Evolutionary conservation across 2,113 vertebrate genomes (phyloP).

Genomic region (Nicator chloris): DNA sequence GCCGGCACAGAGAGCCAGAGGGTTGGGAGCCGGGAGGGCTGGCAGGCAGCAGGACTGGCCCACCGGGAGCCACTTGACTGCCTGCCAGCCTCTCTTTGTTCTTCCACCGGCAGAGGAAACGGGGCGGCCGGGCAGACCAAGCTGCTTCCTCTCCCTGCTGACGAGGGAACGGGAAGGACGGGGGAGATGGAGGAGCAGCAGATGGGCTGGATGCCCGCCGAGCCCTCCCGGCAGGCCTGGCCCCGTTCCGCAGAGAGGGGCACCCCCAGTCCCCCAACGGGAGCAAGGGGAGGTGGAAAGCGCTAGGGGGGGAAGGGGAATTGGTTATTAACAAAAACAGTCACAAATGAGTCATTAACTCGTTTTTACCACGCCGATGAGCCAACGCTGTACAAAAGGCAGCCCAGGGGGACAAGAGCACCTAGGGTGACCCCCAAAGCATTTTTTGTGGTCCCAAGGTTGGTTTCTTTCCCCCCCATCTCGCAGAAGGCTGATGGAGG

Average conservation of each 20-base stretch:
- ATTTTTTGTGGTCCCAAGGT: background rate
- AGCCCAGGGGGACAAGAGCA: accelerated
- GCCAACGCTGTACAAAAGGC: background rate
- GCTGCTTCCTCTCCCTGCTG: constrained; percentile 19
- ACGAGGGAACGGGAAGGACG: background rate
- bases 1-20: background rate
- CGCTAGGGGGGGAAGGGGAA: background rate
- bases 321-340: background rate
- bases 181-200: background rate
- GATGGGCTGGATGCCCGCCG: background rate
- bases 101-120: constrained; percentile 48
- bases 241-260: background rate
- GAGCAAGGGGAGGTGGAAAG: background rate
- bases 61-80: constrained; percentile 36
- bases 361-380: accelerated
- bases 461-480: accelerated
- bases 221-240: background rate
- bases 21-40: background rate
- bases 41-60: constrained; percentile 16
- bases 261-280: background rate
- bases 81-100: constrained; percentile 57
- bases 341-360: background rate
- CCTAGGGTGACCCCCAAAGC: background rate
- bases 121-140: background rate
- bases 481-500: background rate